A percentile compares a stretch with the other conserved stretches of the same genome.
phyloP scores from a whole-genome alignment of 2,888 invertebrate species.

The Scaeva pyrastri region DNA sequence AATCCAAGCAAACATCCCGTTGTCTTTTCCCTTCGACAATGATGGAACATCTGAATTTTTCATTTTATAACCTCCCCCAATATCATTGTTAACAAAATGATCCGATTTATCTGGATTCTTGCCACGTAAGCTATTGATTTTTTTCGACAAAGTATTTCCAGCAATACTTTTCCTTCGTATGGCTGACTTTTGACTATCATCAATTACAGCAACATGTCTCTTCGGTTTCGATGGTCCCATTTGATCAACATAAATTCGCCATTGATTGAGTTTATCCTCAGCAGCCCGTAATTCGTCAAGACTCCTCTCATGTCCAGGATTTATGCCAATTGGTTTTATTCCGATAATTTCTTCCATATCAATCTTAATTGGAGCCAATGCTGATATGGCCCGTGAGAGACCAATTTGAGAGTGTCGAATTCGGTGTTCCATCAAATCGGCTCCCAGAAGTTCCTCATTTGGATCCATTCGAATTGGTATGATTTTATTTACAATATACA shows the following conservation, averaged over 20 bases:
- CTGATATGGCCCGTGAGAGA: conserved; percentile 90
- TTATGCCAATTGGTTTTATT: conserved; percentile 85
- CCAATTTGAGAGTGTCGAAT: conserved; percentile 89
- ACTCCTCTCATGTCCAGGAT: conserved; percentile 86
- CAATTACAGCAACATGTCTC: conserved; percentile 27
- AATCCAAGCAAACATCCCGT: conserved; percentile 81
- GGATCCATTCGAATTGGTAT: conserved; percentile 94
- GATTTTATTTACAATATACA: conserved; percentile 91
- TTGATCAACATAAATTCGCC: conserved; percentile 82
- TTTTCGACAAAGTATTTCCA: conserved; percentile 78
- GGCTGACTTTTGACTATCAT: conserved; percentile 67
- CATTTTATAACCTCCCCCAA: conserved; percentile 78
- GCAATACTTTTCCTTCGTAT: conserved; percentile 75
- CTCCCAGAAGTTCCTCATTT: conserved; percentile 93
- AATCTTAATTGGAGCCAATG: conserved; percentile 87
- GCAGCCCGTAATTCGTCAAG: conserved; percentile 81
- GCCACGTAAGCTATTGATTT: conserved; percentile 77
- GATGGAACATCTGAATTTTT: conserved; percentile 79
- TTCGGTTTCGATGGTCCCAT: conserved; percentile 77
- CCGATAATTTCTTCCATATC: conserved; percentile 81
- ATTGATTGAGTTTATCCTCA: conserved; percentile 82
- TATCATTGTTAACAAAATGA: conserved; percentile 64
- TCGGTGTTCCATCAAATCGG: conserved; percentile 94
- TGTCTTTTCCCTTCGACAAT: conserved; percentile 79
- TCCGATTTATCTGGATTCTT: conserved; percentile 66